phyloP scores from a whole-genome alignment of 2,113 vertebrate genomes.

The Arizona elegans region DNA sequence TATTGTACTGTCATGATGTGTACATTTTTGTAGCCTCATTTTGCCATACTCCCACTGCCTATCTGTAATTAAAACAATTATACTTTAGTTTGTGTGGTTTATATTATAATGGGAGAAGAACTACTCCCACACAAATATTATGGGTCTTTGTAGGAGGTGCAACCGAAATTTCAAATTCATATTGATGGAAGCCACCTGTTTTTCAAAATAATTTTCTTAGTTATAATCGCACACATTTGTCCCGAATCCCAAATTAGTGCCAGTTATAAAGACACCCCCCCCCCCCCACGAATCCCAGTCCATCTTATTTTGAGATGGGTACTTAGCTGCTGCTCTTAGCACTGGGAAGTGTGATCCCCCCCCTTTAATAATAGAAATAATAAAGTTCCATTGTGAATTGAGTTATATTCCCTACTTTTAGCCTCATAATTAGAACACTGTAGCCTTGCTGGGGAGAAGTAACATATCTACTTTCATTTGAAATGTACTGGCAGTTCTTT shows the following conservation, averaged over 20 bases:
- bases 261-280: background rate
- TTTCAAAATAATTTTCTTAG: background rate
- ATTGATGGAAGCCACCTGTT: background rate
- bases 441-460: background rate
- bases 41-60: background rate
- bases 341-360: background rate
- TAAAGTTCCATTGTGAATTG: background rate
- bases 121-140: background rate
- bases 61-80: background rate
- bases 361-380: background rate
- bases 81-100: background rate
- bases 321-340: background rate
- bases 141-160: background rate
- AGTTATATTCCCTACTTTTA: background rate
- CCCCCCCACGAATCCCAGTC: background rate
- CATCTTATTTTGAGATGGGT: background rate
- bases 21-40: background rate
- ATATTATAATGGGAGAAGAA: background rate
- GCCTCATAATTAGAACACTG: background rate
- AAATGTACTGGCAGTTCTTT: background rate
- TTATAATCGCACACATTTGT: background rate
- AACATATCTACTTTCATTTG: background rate
- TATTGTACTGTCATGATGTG: background rate
- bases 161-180: background rate
- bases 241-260: background rate